A percentile compares a stretch with the other conserved stretches of the same genome.
Conservation (phyloP, 30 jellyfish, hydroid and myxozoan genomes). For the Turritopsis rubra region DNA sequence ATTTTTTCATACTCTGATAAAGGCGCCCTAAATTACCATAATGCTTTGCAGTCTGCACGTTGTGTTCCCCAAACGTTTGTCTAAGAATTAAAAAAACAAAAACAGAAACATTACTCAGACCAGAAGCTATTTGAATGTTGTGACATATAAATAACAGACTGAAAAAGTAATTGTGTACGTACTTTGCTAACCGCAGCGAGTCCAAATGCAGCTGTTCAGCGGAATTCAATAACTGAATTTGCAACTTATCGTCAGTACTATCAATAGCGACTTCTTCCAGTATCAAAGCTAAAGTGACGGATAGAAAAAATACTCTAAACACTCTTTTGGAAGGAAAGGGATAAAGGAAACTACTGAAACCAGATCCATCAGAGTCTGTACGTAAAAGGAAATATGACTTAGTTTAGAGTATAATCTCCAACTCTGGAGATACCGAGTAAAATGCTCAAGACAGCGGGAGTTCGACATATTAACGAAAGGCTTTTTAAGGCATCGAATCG, state of each 20-base stretch:
- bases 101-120: background rate
- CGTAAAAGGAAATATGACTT: no score
- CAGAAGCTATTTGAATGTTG: no score
- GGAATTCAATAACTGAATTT: slow-evolving; percentile 34
- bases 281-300: slow-evolving; percentile 50
- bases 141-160: no score
- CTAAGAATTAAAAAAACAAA: background rate
- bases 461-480: no score
- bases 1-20: slow-evolving; percentile 80
- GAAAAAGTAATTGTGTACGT: no score
- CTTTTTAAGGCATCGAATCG: no score
- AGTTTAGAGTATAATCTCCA: no score
- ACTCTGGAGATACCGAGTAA: no score
- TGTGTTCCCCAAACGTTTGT: slow-evolving; percentile 82
- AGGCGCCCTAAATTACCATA: slow-evolving; percentile 89
- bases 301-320: no score
- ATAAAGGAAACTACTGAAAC: background rate
- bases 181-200: slow-evolving; percentile 79
- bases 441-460: no score
- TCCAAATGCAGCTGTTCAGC: slow-evolving; percentile 82
- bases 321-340: background rate
- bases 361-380: no score
- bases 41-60: slow-evolving; percentile 95
- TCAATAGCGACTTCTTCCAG: slow-evolving; percentile 87
- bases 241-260: slow-evolving; percentile 27